Base-by-base conservation (phyloP, 2,888 invertebrate genomes). In the Troilus luridus region DNA sequence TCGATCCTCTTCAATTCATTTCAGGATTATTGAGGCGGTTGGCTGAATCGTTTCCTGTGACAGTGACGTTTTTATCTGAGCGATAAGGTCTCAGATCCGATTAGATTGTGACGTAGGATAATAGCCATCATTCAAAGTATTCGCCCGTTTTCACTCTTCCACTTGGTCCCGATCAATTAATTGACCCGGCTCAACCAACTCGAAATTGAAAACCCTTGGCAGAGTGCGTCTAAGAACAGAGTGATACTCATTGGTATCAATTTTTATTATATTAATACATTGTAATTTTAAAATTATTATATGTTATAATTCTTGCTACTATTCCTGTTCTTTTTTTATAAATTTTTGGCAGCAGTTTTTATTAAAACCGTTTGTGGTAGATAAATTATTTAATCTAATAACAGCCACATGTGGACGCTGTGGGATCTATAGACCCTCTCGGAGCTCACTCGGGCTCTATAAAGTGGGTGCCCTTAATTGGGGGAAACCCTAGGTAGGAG, bases 101-200 rank as follows among this genome's bases (percentile, higher is more conserved):
- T 77, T 77, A 77, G 72, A 17, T 77, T 77, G 41, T 77, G 17
- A 19, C 6, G 17, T 77, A 77, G 72, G 72, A 77, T 41, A 77
- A 77, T 77, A 77, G 27, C 72, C 72, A 77, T 77, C 72, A 77
- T 77, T 77, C 41, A 77, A 77, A 77, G 72, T 77, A 41, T 41
- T 77, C 72, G 17, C 1, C 72, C 72, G 72, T 77, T 77, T 67
- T 77, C 72, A 77, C 7, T 77, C 17, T 17, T 72, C 72, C 27
- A 77, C 72, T 77, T 41, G 7, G 17, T 41, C 27, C 67, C 27
- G 67, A 17, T 77, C 72, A 41, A 41, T 77, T 77, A 77, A 77
- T 77, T 27, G 41, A 77, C 27, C 9, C 17, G 11, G 8, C 9
- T 0, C 41, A 24, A 77, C 41, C 1, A 77, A 41, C 17, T 5